Conservation (phyloP, 23 tunicate species). For the Aplidium turbinatum region DNA sequence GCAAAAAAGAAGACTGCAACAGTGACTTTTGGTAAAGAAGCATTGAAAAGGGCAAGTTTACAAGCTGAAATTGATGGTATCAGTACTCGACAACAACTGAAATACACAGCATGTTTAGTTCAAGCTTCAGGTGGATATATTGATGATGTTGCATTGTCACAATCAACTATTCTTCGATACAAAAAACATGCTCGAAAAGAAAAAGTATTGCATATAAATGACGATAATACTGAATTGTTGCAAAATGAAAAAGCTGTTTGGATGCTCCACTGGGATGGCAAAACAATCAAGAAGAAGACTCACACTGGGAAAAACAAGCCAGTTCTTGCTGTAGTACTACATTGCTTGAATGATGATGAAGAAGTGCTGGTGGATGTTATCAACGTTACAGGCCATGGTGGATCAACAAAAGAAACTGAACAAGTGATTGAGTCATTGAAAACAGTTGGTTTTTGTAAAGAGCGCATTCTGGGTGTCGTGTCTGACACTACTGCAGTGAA, state of each 20-base stretch:
- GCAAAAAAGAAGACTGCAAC: too few species aligned
- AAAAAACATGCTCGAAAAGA: constrained; percentile 1
- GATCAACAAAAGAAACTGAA: background rate
- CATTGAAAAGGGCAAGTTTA: constrained; percentile 21
- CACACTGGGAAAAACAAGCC: constrained; percentile 8
- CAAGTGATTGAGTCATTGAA: background rate
- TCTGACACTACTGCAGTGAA: too few species aligned
- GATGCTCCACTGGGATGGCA: constrained; percentile 31
- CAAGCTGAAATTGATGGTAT: background rate
- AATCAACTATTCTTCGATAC: constrained; percentile 13
- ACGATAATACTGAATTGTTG: constrained; percentile 1
- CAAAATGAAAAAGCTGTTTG: constrained; percentile 5
- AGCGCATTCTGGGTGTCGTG: too few species aligned
- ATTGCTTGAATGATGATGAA: background rate
- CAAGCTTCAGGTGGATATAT: constrained; percentile 6
- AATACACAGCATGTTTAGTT: background rate
- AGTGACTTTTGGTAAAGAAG: too few species aligned
- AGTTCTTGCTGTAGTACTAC: background rate
- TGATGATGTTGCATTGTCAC: constrained; percentile 1
- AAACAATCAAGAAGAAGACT: background rate
- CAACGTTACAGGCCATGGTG: background rate
- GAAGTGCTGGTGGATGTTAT: constrained; percentile 16
- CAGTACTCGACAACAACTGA: constrained; percentile 19
- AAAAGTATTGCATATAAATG: background rate
- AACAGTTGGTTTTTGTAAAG: too few species aligned